Evolutionary conservation across 2,888 invertebrate species (phyloP), one percentile per base, ranked within the genome.

Genomic region (Globia sparganii): DNA sequence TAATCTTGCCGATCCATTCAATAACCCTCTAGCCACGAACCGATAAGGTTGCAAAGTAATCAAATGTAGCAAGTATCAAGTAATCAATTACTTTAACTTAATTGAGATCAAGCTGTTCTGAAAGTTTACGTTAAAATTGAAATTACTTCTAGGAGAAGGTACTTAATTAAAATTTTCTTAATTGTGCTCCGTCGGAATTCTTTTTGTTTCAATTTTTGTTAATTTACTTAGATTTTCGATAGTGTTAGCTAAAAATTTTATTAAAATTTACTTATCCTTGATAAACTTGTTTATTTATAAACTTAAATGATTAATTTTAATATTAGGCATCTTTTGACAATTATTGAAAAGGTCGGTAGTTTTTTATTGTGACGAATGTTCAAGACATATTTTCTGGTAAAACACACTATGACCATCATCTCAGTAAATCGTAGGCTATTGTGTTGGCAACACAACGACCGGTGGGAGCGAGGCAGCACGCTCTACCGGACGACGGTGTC

Each of bases 111-210:
- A 81, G 49, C 70, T 74, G 66, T 70, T 70, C 28, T 21, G 13
- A 56, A 80, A 78, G 46, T 72, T 37, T n/a, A 21, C 25, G 6
- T 64, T 75, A 53, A 68, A 76, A 83, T 81, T 83, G 59, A 74
- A 78, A 83, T 75, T 72, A 72, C 43, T 71, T 80, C 68, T 72
- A 18, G 43, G 25, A 56, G 53, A 2, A 28, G 28, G 28, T 15
- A 58, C 58, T 28, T 73, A 75, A 77, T 82, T 85, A 62, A 72
- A 76, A 76, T 56, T 28, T 28, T 78, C 49, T 75, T 65, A 74
- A 64, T 64, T 74, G 46, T 31, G 28, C 4, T 1, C 15, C 1
- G 6, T 46, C 15, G 43, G 59, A 49, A 59, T n/a, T 49, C 18
- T 46, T 58, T 11, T 34, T 43, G 8, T 34, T 71, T 49, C 0